These are phyloP conservation scores for Reinhardtius hippoglossoides DNA, from an alignment of 2,113 vertebrate species.

Conservation along the genomic window DNA sequence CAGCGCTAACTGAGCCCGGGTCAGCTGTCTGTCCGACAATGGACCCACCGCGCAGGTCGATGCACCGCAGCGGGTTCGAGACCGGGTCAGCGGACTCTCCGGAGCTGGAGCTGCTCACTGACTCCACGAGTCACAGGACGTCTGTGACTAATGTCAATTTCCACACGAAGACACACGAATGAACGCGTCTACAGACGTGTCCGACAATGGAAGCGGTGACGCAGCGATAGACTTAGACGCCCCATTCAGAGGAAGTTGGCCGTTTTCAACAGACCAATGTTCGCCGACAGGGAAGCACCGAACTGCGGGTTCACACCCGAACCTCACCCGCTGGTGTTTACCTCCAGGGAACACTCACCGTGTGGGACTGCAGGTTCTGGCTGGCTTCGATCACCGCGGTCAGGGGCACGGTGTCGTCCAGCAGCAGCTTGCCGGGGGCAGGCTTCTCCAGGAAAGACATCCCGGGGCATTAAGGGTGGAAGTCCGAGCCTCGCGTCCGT, in stretches of 20 bases:
- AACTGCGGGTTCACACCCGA: accelerated
- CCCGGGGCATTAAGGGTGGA: constrained; percentile 14
- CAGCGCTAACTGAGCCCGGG: neutral
- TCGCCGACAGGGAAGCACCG: accelerated
- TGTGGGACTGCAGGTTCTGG: constrained; percentile 94
- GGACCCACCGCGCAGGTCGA: accelerated
- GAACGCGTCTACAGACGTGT: neutral
- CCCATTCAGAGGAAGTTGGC: neutral
- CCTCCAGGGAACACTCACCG: constrained; percentile 81
- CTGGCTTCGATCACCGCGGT: constrained; percentile 92
- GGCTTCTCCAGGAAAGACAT: constrained; percentile 94
- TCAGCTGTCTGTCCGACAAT: constrained; percentile 23
- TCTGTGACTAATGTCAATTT: neutral
- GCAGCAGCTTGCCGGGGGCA: constrained; percentile 83
- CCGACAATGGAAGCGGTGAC: constrained; percentile 57
- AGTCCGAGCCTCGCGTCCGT: neutral
- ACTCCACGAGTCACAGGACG: accelerated
- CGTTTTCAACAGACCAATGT: neutral
- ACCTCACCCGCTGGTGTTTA: neutral
- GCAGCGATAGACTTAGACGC: constrained; percentile 19
- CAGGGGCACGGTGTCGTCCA: constrained; percentile 93
- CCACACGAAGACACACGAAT: accelerated
- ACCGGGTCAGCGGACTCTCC: too few relatives aligned
- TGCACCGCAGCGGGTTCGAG: too few relatives aligned
- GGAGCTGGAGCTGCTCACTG: too few relatives aligned